Base-by-base conservation (phyloP, 2,113 vertebrate species). In the Pygoscelis antarcticus region DNA sequence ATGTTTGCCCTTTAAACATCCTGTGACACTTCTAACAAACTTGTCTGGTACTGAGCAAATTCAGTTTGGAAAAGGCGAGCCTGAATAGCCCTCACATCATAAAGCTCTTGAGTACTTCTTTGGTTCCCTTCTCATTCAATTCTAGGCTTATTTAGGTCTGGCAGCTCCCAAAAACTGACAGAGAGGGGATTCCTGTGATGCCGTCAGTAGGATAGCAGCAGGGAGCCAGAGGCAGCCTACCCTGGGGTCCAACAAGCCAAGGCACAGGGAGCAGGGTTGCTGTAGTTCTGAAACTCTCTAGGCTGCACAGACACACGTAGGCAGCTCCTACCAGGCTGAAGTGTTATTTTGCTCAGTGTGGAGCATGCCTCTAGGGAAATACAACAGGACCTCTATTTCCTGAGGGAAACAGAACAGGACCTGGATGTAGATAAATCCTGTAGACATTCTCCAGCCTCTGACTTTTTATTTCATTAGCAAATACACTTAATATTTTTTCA, bases 1-100 rank as follows among this genome's bases (percentile, higher is more conserved):
- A 96, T 47, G 46, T 40, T 69, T 91, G 89, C 70, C 81, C 95
- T 95, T 97, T 85, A 78, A 96, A 66, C 70, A 82, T 95, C 74
- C 91, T 91, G 80, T 76, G 65, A 76, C 83, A 65, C 74, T 95
- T 81, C 21, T 54, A 44, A 82, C 40, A 79, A 78, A 79, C 27
- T 68, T 89, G 57, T 46, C 83, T 71, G 27, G 30, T 49, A 54
- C 54, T 47, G 74, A 89, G 40, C 49, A 83, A 85, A 85, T 83
- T 83, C 66, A 58, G 49, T 2, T 74, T 40, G 32, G 36, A n/a
- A 92, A 91, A 90, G 40, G 49, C 34, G 85, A 95, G 52, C 38
- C 44, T 55, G n/a, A 84, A 65, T 36, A 55, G 19, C 34, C 69
- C 34, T 76, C 65, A 55, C 32, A 70, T 58, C 55, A 46, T 12